Base-by-base conservation (phyloP, 2,113 vertebrate species). In the Petromus typicus region DNA sequence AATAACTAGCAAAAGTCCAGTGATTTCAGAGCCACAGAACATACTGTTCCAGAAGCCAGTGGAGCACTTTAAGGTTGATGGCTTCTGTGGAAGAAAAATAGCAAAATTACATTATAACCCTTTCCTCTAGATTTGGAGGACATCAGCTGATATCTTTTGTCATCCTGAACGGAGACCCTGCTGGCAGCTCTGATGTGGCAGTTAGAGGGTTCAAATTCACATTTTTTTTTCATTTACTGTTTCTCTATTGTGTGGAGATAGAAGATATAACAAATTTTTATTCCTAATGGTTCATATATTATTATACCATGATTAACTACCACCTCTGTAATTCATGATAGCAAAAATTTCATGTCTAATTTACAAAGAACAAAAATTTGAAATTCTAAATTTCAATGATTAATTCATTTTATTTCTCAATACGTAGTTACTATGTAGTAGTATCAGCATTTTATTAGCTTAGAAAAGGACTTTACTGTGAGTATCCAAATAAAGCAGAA, bases 341-440 rank as follows among this genome's bases (percentile, higher is more conserved):
- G 14, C 23, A 79, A 43, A n/a, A 37, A 75, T 82, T 84, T 23
- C 7, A 30, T 79, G 81, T 56, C 48, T 84, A 59, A 13, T 80
- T 86, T 32, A 80, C 27, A 20, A 37, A 69, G 51, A 76, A 45
- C 59, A 91, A 61, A 84, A 85, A 63, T 69, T 34, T 80, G 27
- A 34, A 91, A 90, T 45, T n/a, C 57, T 80, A 80, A 94, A 63
- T n/a, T 34, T 43, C 61, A 88, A 43, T 63, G 13, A 90, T 85
- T 76, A 95, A 69, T 90, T 96, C 40, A 57, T 40, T 73, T 1
- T 90, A 34, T 93, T 91, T 75, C 85, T 80, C 51, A 93, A 17
- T 37, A 27, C 88, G 32, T 83, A 13, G 16, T 59, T 20, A 80
- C 51, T 1, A 1, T 63, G 43, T 79, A 18, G 82, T 85, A 79